Evolutionary conservation across 1,140 invertebrate species (phyloP), one percentile per base, ranked within the genome.

Genomic region (Conus ventricosus): DNA sequence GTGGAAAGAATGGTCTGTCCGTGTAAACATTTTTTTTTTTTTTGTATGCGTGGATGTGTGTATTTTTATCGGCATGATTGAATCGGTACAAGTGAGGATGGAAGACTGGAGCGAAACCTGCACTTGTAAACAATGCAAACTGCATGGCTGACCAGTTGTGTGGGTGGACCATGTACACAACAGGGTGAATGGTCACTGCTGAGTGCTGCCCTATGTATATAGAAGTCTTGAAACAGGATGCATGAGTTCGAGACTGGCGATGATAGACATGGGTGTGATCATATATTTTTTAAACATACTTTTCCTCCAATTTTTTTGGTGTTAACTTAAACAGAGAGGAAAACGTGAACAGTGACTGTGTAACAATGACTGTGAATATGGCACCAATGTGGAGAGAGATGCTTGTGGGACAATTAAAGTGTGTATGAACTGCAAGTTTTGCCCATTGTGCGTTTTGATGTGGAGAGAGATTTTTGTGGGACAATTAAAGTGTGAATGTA

Each of bases 241-340:
- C 67, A 71, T 71, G 67, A 71, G 11, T 71, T 71, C 4, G 6
- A n/a, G 67, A 71, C 4, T 71, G 67, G 67, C 11, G 67, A 71
- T 13, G 20, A 71, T 71, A 71, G 67, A 71, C 10, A 71, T 17
- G 67, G 11, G 67, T 71, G 67, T 71, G 67, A 71, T 71, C 20
- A 71, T 71, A 23, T 20, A 20, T 60, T 60, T 11, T 60, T 60
- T 17, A 71, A 71, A 71, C 20, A 71, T 71, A 71, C 11, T 20
- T 71, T 71, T 71, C 67, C 20, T 71, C 67, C 67, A 11, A 13
- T 23, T n/a, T 71, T 71, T 71, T 71, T 71, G 6, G 20, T n/a
- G 67, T 71, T 71, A 71, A 71, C 20, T 71, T 71, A 71, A 71
- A 71, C 67, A 71, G 67, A 71, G 67, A 71, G 67, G 67, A 71